Percentiles rank a stretch among this genome's conserved stretches.
Evolutionary conservation across 1,140 invertebrate species (phyloP).

Genomic region (Lamellibrachia luymesi): DNA sequence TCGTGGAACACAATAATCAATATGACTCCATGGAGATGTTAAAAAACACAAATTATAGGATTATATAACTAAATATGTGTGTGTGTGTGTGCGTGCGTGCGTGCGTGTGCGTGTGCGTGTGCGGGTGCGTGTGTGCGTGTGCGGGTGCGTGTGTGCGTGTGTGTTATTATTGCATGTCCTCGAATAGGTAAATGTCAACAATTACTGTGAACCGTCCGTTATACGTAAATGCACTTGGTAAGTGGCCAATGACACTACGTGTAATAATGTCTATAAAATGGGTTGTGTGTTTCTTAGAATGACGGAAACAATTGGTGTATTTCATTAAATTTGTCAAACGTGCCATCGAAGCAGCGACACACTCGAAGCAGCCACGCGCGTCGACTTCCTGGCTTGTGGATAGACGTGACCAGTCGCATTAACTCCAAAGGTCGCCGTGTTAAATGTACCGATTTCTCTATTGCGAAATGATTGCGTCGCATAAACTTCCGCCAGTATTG

Average conservation of each 20-base stretch:
- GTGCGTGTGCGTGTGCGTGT: not conserved
- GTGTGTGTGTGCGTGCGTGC: not conserved
- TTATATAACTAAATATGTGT: not conserved
- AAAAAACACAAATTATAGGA: too few relatives aligned
- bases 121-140: too few relatives aligned
- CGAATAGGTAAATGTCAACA: too few relatives aligned
- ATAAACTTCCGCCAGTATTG: not conserved
- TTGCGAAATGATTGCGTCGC: too few relatives aligned
- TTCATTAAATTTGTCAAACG: not conserved
- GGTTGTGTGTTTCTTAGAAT: not conserved
- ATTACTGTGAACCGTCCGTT: too few relatives aligned
- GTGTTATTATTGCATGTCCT: too few relatives aligned
- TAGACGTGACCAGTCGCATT: not conserved
- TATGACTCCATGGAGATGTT: too few relatives aligned
- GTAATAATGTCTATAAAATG: too few relatives aligned
- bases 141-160: too few relatives aligned
- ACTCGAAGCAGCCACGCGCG: not conserved
- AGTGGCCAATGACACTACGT: too few relatives aligned
- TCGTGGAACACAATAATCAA: too few relatives aligned
- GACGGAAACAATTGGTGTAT: not conserved
- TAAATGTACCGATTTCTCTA: not conserved
- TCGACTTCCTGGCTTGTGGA: not conserved
- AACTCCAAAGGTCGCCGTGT: not conserved
- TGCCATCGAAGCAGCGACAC: not conserved
- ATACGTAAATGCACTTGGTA: too few relatives aligned